phyloP scores from a whole-genome alignment of 2,113 vertebrate species.

The Dipodomys merriami region DNA sequence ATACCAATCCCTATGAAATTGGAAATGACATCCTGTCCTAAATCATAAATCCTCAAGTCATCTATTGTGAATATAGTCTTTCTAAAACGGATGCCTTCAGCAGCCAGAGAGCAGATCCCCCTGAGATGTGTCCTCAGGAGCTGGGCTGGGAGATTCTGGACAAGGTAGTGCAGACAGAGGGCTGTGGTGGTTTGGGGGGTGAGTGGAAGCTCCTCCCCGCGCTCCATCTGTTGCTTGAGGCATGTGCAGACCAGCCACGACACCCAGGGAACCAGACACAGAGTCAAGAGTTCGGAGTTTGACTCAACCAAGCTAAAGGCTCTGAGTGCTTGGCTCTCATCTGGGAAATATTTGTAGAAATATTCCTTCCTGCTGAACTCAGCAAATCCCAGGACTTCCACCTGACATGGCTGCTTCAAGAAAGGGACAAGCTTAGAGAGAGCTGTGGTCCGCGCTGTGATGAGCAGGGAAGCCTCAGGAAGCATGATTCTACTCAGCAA shows the following conservation, averaged over 20 bases:
- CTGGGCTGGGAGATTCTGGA: neutral
- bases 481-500: conserved; percentile 62
- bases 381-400: conserved; percentile 73
- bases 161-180: neutral
- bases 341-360: conserved; percentile 64
- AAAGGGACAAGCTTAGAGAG: neutral
- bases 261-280: no score
- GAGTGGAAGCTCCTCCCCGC: neutral
- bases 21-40: neutral
- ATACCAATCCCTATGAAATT: conserved; percentile 38
- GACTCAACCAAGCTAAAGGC: no score
- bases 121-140: neutral
- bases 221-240: conserved; percentile 48
- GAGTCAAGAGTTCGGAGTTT: no score
- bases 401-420: neutral
- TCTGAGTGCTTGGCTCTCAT: neutral
- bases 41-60: neutral
- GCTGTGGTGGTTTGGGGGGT: neutral
- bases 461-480: conserved; percentile 53
- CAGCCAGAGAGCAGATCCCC: conserved; percentile 33
- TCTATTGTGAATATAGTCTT: conserved; percentile 24
- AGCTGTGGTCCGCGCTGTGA: conserved; percentile 67
- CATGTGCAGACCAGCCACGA: conserved; percentile 69
- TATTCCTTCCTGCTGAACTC: conserved; percentile 53
- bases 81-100: neutral